These are phyloP conservation scores for Acipenser ruthenus DNA, from an alignment of 2,797 vertebrate genomes.

Conservation along the genomic window DNA sequence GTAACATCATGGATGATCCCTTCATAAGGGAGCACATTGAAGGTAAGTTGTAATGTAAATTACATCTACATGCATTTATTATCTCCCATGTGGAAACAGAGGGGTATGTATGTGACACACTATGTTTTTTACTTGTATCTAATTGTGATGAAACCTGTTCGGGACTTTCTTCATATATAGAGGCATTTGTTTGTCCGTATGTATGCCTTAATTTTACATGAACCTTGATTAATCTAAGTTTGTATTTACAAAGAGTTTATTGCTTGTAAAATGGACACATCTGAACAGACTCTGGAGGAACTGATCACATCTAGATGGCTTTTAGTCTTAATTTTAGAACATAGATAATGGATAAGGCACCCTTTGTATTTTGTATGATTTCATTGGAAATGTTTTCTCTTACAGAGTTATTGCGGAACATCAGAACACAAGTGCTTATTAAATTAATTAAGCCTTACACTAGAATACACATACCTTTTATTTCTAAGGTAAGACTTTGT, in stretches of 20 bases:
- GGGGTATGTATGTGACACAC: background rate
- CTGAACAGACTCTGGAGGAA: too few species aligned
- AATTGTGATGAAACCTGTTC: background rate
- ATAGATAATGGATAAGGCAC: too few species aligned
- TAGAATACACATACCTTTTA: conserved; percentile 99
- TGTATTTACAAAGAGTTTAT: too few species aligned
- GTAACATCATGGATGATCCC: conserved; percentile 99
- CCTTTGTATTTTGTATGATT: too few species aligned
- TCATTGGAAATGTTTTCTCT: conserved; percentile 32
- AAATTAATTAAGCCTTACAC: conserved; percentile 99
- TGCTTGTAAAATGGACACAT: too few species aligned
- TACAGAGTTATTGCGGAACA: conserved; percentile 95
- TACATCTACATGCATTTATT: background rate
- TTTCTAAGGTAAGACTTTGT: conserved; percentile 83
- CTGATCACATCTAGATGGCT: too few species aligned
- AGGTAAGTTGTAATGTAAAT: conserved; percentile 58
- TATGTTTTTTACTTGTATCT: conserved; percentile 1
- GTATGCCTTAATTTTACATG: too few species aligned
- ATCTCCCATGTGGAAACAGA: background rate
- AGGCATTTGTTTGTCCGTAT: too few species aligned
- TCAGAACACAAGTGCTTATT: conserved; percentile 99
- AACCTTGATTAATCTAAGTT: too few species aligned
- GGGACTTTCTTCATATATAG: background rate
- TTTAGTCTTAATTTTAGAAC: too few species aligned
- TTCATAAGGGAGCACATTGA: conserved; percentile 99